phyloP scores from a whole-genome alignment of 2,888 invertebrate species.

The Bedellia somnulentella region DNA sequence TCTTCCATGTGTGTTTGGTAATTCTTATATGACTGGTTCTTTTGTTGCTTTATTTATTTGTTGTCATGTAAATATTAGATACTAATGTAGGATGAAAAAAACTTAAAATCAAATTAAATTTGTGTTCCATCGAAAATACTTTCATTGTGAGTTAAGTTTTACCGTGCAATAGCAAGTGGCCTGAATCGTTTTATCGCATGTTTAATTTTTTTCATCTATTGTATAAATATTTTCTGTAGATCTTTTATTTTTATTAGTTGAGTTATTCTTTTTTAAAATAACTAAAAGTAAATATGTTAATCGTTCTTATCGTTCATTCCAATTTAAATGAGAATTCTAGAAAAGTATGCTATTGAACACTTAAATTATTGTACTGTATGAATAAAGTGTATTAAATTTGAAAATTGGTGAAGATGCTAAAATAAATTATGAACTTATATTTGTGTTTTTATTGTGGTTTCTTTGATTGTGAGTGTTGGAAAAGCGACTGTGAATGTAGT shows the following conservation, averaged over 20 bases:
- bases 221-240: slow-evolving; percentile 36
- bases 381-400: slow-evolving; percentile 55
- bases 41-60: slow-evolving; percentile 56
- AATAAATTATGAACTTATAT: slow-evolving; percentile 53
- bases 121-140: too few relatives aligned
- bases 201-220: slow-evolving; percentile 24
- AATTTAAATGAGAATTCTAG: slow-evolving; percentile 56
- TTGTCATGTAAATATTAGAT: too few relatives aligned
- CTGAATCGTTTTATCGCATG: slow-evolving; percentile 19
- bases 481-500: too few relatives aligned
- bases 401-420: slow-evolving; percentile 57
- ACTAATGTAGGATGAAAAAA: too few relatives aligned
- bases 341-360: slow-evolving; percentile 52
- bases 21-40: slow-evolving; percentile 26
- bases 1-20: slow-evolving; percentile 21
- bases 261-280: slow-evolving; percentile 45
- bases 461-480: neutral
- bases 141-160: slow-evolving; percentile 16
- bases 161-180: slow-evolving; percentile 52
- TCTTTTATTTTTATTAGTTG: slow-evolving; percentile 24
- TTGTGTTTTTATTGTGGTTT: slow-evolving; percentile 18
- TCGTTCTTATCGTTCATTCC: slow-evolving; percentile 60
- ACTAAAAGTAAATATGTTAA: slow-evolving; percentile 52
- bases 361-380: slow-evolving; percentile 60
- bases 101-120: too few relatives aligned